Evolutionary conservation across 2,113 vertebrate species (phyloP), one percentile per base, ranked within the genome.

Genomic region (Anser cygnoides): DNA sequence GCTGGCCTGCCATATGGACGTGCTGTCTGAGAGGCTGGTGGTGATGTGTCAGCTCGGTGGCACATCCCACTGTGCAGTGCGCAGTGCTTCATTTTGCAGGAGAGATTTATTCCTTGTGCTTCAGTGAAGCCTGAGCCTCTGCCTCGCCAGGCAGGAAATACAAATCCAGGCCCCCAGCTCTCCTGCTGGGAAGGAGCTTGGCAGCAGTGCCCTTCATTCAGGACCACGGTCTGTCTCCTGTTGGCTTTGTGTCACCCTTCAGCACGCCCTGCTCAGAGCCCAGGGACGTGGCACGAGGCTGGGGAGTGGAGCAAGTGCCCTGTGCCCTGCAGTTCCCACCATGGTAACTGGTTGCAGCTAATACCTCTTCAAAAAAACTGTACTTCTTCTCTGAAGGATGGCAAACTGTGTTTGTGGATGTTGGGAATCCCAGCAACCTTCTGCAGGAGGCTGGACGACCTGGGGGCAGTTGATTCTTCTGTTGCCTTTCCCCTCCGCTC

Each of bases 1-100:
- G 87, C 93, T 3, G 77, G 85, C 81, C 43, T 54, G 89, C 94
- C 95, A 92, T 82, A 62, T 76, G 95, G 95, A 49, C 25, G 13
- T 79, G 73, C 93, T 92, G 67, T 9, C 87, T 2, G 71, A 33
- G 93, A 84, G 28, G 81, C 91, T 92, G 95, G 84, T 87, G 93
- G 52, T 70, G 91, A 23, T 89, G 68, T 61, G 94, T 83, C 78
- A 66, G 91, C 89, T 73, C 74, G 2, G 87, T 80, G 84, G 58
- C 89, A 82, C 78, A 13, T 92, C 94, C 78, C 3, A 41, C 95
- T 95, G 93, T 2, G 54, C 63, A 22, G 7, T 3, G 70, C 12
- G 11, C 70, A 35, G 68, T 1, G 29, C 87, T 95, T 82, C 58
- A 1, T 59, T 92, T 57, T 44, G 74, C 71, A 37, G 70, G 15